These are phyloP conservation scores for Calosoma granatense DNA, from an alignment of 1,140 invertebrate genomes.

Conservation along the genomic window DNA sequence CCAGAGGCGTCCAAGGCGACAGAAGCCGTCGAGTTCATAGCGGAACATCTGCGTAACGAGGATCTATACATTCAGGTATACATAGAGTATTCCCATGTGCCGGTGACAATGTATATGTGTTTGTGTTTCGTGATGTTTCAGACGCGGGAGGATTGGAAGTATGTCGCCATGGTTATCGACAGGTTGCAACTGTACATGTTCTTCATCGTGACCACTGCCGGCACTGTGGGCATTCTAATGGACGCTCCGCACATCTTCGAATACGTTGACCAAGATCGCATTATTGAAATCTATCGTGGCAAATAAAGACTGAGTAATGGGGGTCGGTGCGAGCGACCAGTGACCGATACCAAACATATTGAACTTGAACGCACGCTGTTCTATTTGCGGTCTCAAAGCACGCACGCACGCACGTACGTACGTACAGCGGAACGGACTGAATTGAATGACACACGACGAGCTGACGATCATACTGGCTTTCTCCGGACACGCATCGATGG, in stretches of 20 bases:
- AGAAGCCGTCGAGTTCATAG: conserved; percentile 95
- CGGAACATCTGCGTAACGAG: conserved; percentile 93
- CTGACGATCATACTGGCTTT: conserved; percentile 16
- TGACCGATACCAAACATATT: conserved; percentile 1
- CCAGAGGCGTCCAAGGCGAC: conserved; percentile 91
- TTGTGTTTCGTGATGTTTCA: conserved; percentile 33
- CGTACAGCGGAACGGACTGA: neutral
- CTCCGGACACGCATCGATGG: conserved; percentile 15
- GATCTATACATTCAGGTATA: conserved; percentile 92
- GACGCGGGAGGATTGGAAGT: conserved; percentile 99
- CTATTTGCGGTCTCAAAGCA: neutral
- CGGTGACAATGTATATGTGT: neutral
- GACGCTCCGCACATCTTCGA: conserved; percentile 99
- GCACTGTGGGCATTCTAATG: conserved; percentile 94
- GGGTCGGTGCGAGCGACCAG: neutral
- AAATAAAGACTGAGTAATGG: conserved; percentile 46
- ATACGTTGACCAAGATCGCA: conserved; percentile 93
- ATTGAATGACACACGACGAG: neutral
- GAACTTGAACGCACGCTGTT: neutral
- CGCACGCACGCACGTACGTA: neutral
- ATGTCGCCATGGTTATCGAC: conserved; percentile 99
- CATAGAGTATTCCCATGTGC: neutral
- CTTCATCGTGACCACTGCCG: conserved; percentile 90
- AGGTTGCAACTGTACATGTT: conserved; percentile 94
- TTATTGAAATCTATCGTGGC: conserved; percentile 89